Conservation (phyloP, 37 sponge, comb jelly and placozoan genomes). For the Bolinopsis microptera region DNA sequence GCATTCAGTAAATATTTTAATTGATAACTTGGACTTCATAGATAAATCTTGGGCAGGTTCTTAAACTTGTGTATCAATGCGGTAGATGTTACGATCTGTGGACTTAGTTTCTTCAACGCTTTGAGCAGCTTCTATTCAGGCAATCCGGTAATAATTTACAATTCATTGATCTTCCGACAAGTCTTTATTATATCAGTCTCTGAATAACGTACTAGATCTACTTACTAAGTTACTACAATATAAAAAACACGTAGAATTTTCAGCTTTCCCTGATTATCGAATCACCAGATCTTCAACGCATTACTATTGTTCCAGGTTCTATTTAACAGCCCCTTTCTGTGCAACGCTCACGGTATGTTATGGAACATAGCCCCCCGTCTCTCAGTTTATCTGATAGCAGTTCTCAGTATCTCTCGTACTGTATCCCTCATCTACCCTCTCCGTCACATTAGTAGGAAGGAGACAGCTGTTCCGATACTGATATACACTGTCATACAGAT, state of each 20-base stretch:
- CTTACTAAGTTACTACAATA: no score
- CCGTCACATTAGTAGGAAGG: not conserved
- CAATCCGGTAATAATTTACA: conserved; percentile 1
- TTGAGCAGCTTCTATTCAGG: not conserved
- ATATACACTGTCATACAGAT: not conserved
- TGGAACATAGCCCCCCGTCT: not conserved
- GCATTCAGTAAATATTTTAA: no score
- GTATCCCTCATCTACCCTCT: not conserved
- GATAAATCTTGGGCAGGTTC: no score
- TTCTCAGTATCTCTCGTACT: not conserved
- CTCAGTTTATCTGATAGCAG: not conserved
- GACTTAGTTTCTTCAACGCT: conserved; percentile 11
- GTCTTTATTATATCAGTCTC: no score
- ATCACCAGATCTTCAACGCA: no score
- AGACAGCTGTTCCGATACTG: not conserved
- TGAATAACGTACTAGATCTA: no score
- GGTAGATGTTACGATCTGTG: not conserved
- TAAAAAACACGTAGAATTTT: no score
- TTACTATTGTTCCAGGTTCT: no score
- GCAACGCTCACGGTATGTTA: not conserved
- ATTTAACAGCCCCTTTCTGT: not conserved
- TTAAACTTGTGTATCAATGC: not conserved
- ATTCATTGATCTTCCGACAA: no score
- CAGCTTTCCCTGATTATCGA: no score
- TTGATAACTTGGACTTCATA: no score